Conservation (phyloP, 2,113 vertebrate genomes). For the Felis catus region F.catus_Fca126_mat1.0 CM031419.1:169092501-169093000, state of each 20-base stretch:
- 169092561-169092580: neutral
- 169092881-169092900: neutral
- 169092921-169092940: neutral
- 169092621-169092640: neutral
- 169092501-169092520: neutral
- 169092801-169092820: neutral
- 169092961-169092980: neutral
- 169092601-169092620: neutral
- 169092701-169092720: neutral
- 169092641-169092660: neutral
- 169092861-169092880: neutral
- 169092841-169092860: neutral
- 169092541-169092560: neutral
- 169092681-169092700: neutral
- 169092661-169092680: neutral
- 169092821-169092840: neutral
- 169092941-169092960: neutral
- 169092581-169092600: neutral
- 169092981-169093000: neutral
- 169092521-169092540: no score
- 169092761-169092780: neutral
- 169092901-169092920: neutral
- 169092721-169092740: neutral
- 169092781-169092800: neutral
- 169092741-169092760: conserved; percentile 12